These are phyloP conservation scores for Scelioninae gen. 1 DNA, from an alignment of 2,888 invertebrate genomes.

Conservation along the genomic window DNA sequence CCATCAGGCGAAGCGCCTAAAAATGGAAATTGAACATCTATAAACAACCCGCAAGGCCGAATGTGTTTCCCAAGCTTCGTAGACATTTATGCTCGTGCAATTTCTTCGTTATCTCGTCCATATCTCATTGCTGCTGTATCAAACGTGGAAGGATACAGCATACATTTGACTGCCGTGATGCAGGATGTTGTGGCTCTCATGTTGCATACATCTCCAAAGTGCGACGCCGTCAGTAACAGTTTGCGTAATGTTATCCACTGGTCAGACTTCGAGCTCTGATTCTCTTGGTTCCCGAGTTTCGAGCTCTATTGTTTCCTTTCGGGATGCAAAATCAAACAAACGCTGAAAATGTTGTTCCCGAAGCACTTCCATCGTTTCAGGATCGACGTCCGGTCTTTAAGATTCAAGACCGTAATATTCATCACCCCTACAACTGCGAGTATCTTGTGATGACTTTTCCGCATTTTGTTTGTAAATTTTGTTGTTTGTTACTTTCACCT, in stretches of 20 bases:
- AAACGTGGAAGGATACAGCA: slow-evolving; percentile 11
- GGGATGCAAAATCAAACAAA: too few relatives aligned
- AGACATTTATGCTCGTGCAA: slow-evolving; percentile 33
- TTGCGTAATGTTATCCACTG: slow-evolving; percentile 58
- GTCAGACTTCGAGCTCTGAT: slow-evolving; percentile 47
- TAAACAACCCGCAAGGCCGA: slow-evolving; percentile 47
- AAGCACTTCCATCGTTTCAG: too few relatives aligned
- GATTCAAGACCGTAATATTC: too few relatives aligned
- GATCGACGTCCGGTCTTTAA: too few relatives aligned
- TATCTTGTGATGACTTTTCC: too few relatives aligned
- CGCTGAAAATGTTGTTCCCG: slow-evolving; percentile 33
- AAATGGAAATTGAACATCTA: slow-evolving; percentile 39
- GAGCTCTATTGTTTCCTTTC: slow-evolving; percentile 44
- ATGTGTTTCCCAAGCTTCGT: slow-evolving; percentile 1
- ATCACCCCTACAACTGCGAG: too few relatives aligned
- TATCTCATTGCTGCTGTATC: slow-evolving; percentile 10
- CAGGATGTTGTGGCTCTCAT: slow-evolving; percentile 42
- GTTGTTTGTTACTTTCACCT: too few relatives aligned
- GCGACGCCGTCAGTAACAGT: slow-evolving; percentile 66
- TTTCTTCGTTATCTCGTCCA: slow-evolving; percentile 60
- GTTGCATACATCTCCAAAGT: slow-evolving; percentile 61
- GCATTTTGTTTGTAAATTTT: too few relatives aligned
- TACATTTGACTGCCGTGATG: background rate
- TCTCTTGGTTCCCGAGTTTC: slow-evolving; percentile 49
- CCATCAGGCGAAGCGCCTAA: slow-evolving; percentile 66